Conservation (phyloP, 2,797 vertebrate species). For the Acrossocheilus wenchowensis region DNA sequence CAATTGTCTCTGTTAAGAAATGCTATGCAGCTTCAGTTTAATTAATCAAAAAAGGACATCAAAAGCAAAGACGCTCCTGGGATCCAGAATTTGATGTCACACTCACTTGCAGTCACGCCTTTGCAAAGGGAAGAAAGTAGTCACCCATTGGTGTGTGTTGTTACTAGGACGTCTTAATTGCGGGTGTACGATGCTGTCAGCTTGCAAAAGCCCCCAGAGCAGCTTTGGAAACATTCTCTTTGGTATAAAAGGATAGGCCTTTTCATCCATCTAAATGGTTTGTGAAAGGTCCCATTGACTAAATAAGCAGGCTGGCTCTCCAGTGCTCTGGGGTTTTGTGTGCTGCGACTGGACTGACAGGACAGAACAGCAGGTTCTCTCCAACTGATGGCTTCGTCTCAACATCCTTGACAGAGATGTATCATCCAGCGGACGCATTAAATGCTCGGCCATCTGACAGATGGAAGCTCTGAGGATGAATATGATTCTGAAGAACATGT, state of each 20-base stretch:
- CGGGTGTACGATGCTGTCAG: constrained; percentile 63
- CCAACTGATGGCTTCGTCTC: background rate
- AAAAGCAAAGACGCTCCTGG: constrained; percentile 19
- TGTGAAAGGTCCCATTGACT: constrained; percentile 74
- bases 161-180: constrained; percentile 67
- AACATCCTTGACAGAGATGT: background rate
- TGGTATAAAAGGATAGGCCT: constrained; percentile 72
- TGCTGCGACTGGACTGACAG: constrained; percentile 62
- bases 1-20: background rate
- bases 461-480: constrained; percentile 23
- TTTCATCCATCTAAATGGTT: constrained; percentile 74
- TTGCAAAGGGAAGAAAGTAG: background rate
- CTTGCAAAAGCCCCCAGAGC: constrained; percentile 70
- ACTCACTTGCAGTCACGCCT: background rate
- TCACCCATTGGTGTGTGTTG: constrained; percentile 6
- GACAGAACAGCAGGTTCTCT: constrained; percentile 57
- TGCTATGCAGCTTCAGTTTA: constrained; percentile 43
- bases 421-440: constrained; percentile 10
- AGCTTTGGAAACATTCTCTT: constrained; percentile 72
- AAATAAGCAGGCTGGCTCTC: constrained; percentile 68
- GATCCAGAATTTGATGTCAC: background rate
- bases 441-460: constrained; percentile 1
- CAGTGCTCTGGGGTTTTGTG: constrained; percentile 66
- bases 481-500: constrained; percentile 43
- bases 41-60: constrained; percentile 64